Conservation (phyloP, 2,113 vertebrate genomes). For the Cranoglanis bouderius region DNA sequence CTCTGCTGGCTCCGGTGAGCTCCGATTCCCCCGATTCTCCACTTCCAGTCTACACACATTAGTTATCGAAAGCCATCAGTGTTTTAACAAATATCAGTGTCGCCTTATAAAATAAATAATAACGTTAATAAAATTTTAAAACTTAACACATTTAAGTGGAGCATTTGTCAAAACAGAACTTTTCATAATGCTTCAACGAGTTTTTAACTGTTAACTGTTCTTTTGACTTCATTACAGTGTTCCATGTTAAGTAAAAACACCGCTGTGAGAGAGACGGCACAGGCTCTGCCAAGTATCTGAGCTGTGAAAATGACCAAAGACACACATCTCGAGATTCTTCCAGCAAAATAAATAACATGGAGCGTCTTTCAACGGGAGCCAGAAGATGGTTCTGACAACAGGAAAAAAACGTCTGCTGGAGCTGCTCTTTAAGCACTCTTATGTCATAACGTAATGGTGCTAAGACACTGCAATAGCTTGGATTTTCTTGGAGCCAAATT, state of each 20-base stretch:
- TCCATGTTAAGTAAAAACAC: background rate
- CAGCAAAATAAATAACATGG: background rate
- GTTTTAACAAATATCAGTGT: background rate
- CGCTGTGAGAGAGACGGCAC: background rate
- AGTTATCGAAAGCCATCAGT: background rate
- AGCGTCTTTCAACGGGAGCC: background rate
- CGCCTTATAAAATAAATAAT: too few species aligned
- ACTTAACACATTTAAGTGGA: background rate
- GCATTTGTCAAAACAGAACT: background rate
- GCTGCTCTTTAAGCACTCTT: too few species aligned
- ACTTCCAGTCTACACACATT: slow-evolving; percentile 51
- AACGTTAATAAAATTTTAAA: background rate
- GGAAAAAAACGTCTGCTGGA: background rate
- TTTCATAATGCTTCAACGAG: background rate
- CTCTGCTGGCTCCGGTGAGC: slow-evolving; percentile 78
- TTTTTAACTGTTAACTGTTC: background rate
- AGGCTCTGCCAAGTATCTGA: background rate
- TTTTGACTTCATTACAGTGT: background rate
- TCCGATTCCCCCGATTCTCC: slow-evolving; percentile 76
- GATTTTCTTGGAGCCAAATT: background rate
- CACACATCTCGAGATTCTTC: background rate
- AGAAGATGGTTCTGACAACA: background rate
- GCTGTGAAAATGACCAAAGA: background rate
- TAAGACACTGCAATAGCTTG: too few species aligned
- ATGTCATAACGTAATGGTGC: too few species aligned